Evolutionary conservation across 2,797 vertebrate species (phyloP), one percentile per base, ranked within the genome.

Genomic region (Manis pentadactyla): DNA sequence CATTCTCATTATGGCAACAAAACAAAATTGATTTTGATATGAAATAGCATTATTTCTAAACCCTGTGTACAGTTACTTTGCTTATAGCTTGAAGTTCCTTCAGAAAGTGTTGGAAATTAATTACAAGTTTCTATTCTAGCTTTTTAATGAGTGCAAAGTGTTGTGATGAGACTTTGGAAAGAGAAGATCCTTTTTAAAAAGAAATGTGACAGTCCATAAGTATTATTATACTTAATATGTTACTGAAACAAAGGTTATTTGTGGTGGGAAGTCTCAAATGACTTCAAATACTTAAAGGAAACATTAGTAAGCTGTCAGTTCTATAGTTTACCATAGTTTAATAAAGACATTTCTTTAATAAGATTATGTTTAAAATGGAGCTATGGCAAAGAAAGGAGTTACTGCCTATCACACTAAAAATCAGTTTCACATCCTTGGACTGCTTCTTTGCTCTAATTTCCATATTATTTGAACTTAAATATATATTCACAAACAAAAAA

Each of bases 381-480:
- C 83, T 87, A 55, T 64, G 59, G 61, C 75, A 90, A 78, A 93
- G 66, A 91, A 93, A 83, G 82, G 68, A 81, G 21, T 94, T 78
- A 97, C 83, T 96, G 94, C 82, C 81, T 85, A 83, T 94, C 81
- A 57, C 51, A 87, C 42, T 59, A 84, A 96, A 87, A 83, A 61
- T 78, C 34, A 49, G 66, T 84, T 96, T 90, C 61, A 77, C 34
- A 61, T 93, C 86, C 91, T 93, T 93, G 75, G 46, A 83, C 74
- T 94, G 61, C 83, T 96, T 96, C 57, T 96, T 92, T 85, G 63
- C 17, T 82, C 55, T 93, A 63, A 90, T 90, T 97, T 90, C 75
- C 83, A 90, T 37, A 53, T 84, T 95, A 51, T 90, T 95, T 93
- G 71, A 85, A 82, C 49, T 92, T 90, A 90, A 77, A 34, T 87